Evolutionary conservation across 2,113 vertebrate species (phyloP).

Genomic region (Acrocephalus arundinaceus): DNA sequence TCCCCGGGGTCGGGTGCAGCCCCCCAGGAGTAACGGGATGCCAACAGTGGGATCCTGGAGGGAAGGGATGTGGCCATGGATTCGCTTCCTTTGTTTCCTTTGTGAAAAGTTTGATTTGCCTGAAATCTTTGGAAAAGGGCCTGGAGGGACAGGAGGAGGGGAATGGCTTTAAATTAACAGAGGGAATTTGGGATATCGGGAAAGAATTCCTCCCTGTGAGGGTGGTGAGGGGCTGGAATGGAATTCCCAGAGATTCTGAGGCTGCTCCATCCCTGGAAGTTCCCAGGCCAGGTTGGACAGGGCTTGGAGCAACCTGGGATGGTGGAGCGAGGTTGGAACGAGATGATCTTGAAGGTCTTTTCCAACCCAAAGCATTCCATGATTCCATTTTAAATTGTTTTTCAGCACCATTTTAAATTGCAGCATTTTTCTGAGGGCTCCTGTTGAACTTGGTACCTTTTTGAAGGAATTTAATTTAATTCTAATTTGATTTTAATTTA

Average conservation of each 20-base stretch:
- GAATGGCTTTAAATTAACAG: background rate
- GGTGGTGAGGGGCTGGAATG: background rate
- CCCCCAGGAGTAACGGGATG: background rate
- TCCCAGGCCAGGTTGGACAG: background rate
- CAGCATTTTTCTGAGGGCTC: background rate
- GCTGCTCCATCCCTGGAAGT: background rate
- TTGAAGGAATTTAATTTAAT: background rate
- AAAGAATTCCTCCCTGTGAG: background rate
- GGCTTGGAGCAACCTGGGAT: background rate
- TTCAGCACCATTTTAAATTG: too few relatives aligned
- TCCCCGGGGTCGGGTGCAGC: background rate
- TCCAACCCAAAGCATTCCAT: background rate
- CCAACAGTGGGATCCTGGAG: background rate
- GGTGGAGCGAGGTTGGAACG: fast-evolving
- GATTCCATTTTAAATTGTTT: background rate
- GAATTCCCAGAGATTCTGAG: background rate
- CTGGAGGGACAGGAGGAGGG: background rate
- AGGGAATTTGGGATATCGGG: background rate
- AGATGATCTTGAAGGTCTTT: background rate
- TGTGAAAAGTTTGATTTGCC: background rate
- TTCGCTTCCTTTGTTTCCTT: background rate
- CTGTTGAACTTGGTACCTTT: background rate
- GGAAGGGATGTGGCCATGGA: background rate
- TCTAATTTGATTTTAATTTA: background rate
- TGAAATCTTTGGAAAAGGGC: background rate